These are phyloP conservation scores for Muscicapa striata DNA, from an alignment of 2,797 vertebrate genomes.

Conservation along the genomic window DNA sequence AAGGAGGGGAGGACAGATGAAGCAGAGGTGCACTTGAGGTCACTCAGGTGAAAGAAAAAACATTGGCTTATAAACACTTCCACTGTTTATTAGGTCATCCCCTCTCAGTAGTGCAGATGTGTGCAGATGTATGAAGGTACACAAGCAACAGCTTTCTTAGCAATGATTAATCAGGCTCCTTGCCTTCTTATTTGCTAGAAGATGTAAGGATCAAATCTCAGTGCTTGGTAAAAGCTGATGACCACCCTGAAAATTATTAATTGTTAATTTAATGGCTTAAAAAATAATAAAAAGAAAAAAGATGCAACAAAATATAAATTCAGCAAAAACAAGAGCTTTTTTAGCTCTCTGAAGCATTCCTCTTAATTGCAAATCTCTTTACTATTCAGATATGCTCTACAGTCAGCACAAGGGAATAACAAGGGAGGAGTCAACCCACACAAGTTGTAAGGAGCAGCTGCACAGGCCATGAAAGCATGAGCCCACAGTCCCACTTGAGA, in stretches of 20 bases:
- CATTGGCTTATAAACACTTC: accelerated
- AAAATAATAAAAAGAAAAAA: neutral
- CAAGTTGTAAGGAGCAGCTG: slow-evolving; percentile 57
- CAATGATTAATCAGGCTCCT: neutral
- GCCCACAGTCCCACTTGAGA: neutral
- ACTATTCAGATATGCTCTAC: slow-evolving; percentile 41
- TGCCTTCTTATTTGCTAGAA: neutral
- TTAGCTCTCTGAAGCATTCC: slow-evolving; percentile 36
- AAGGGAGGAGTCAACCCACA: slow-evolving; percentile 53
- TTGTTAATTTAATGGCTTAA: neutral
- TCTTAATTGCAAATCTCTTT: slow-evolving; percentile 54
- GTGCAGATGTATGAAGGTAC: neutral
- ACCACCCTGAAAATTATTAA: neutral
- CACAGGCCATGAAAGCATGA: neutral
- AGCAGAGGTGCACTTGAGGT: neutral
- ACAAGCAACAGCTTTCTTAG: neutral
- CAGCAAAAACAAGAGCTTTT: slow-evolving; percentile 22
- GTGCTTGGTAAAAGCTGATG: neutral
- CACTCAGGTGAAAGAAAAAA: neutral
- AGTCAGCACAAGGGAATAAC: slow-evolving; percentile 59
- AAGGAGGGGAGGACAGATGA: neutral
- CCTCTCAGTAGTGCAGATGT: neutral
- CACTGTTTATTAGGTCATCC: neutral
- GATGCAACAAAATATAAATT: neutral
- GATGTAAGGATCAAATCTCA: neutral